These are phyloP conservation scores for Linnaemya tessellans DNA, from an alignment of 2,888 invertebrate species.

Conservation along the genomic window DNA sequence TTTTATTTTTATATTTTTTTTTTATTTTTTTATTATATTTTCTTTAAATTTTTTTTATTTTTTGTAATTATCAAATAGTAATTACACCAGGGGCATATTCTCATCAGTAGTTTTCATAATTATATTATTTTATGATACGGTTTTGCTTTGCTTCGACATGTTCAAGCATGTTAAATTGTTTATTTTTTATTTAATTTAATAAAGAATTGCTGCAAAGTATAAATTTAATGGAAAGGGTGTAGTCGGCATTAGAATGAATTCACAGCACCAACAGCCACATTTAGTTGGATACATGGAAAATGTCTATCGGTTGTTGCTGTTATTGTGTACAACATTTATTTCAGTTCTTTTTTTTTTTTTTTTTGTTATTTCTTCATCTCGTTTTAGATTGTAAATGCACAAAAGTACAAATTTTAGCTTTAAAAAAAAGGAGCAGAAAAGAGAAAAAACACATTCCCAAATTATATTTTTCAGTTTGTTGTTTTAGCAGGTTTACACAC, in stretches of 20 bases:
- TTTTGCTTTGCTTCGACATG: too few relatives aligned
- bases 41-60: too few relatives aligned
- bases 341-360: neutral
- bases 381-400: slow-evolving; percentile 38
- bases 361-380: slow-evolving; percentile 64
- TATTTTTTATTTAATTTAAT: too few relatives aligned
- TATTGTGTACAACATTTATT: slow-evolving; percentile 53
- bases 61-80: too few relatives aligned
- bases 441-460: slow-evolving; percentile 22
- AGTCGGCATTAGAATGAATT: neutral
- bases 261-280: slow-evolving; percentile 19
- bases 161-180: too few relatives aligned
- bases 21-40: too few relatives aligned
- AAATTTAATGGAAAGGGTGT: slow-evolving; percentile 50
- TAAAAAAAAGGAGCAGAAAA: slow-evolving; percentile 30
- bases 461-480: slow-evolving; percentile 40
- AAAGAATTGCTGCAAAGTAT: neutral
- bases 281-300: slow-evolving; percentile 13
- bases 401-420: slow-evolving; percentile 52
- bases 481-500: slow-evolving; percentile 39
- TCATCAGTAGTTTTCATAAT: too few relatives aligned
- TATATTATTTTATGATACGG: too few relatives aligned
- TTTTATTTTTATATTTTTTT: too few relatives aligned
- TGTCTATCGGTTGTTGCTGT: slow-evolving; percentile 23
- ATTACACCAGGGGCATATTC: too few relatives aligned